These are phyloP conservation scores for Ecdyonurus torrentis DNA, from an alignment of 2,888 invertebrate species.

Conservation along the genomic window DNA sequence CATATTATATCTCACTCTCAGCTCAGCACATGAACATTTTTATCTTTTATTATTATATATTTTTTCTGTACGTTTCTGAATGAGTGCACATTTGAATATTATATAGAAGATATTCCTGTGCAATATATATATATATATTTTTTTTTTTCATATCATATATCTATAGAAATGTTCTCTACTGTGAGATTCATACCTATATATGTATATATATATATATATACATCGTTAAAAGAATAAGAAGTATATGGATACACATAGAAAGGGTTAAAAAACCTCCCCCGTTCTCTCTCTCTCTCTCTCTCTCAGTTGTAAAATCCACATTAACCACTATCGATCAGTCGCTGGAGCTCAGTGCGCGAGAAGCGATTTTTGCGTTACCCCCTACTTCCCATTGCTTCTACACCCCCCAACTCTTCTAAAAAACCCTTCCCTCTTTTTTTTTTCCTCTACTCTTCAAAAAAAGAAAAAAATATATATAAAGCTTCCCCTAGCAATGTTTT, in stretches of 20 bases:
- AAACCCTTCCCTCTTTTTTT: background rate
- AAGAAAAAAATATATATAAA: no score
- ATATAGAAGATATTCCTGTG: no score
- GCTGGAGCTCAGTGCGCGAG: background rate
- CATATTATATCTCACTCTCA: no score
- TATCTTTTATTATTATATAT: no score
- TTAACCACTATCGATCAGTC: slow-evolving; percentile 2
- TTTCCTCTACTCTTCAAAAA: background rate
- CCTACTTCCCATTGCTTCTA: background rate
- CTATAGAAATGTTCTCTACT: no score
- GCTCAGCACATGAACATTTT: no score
- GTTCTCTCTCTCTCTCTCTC: background rate
- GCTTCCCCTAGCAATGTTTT: background rate
- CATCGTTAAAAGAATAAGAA: background rate
- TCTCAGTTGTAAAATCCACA: slow-evolving; percentile 1
- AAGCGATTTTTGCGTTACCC: background rate
- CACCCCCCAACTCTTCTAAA: background rate
- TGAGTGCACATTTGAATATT: no score
- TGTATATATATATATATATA: no score
- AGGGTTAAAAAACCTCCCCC: background rate
- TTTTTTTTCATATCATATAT: no score
- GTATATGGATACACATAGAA: background rate
- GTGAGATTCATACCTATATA: background rate
- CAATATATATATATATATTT: no score
- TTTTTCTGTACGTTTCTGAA: no score